phyloP scores from a whole-genome alignment of 2,113 vertebrate species.

The Vulpes lagopus region DNA sequence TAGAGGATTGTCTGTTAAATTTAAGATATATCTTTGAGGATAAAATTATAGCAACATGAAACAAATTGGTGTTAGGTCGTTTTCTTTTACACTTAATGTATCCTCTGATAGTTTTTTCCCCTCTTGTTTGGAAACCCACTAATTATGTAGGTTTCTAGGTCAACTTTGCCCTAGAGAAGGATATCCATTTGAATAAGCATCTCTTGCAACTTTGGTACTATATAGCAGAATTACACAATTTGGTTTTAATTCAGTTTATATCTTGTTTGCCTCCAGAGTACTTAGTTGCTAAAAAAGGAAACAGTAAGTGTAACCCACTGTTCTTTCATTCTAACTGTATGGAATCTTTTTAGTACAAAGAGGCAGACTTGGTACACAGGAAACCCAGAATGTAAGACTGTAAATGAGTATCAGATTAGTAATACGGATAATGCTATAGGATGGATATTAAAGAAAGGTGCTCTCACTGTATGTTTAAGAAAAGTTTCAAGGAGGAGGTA shows the following conservation, averaged over 20 bases:
- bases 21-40: conserved; percentile 14
- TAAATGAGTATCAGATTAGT: conserved; percentile 12
- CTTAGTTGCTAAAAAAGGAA: conserved; percentile 53
- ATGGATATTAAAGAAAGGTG: background rate
- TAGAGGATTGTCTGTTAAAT: background rate
- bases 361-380: conserved; percentile 34
- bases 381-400: conserved; percentile 40
- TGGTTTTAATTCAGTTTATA: conserved; percentile 63
- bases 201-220: conserved; percentile 1
- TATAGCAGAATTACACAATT: conserved; percentile 2
- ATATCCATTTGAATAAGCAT: conserved; percentile 43
- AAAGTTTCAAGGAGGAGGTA: background rate
- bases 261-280: conserved; percentile 43
- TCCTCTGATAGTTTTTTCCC: conserved; percentile 30
- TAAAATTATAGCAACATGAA: background rate
- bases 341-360: conserved; percentile 21
- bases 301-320: background rate
- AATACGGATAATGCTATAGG: background rate
- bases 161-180: conserved; percentile 17
- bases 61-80: background rate
- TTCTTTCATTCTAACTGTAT: conserved; percentile 51
- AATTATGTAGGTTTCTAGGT: conserved; percentile 55
- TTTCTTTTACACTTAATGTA: conserved; percentile 45
- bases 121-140: conserved; percentile 37
- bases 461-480: background rate